Evolutionary conservation across 2,888 invertebrate species (phyloP).

Genomic region (Arge pagana): DNA sequence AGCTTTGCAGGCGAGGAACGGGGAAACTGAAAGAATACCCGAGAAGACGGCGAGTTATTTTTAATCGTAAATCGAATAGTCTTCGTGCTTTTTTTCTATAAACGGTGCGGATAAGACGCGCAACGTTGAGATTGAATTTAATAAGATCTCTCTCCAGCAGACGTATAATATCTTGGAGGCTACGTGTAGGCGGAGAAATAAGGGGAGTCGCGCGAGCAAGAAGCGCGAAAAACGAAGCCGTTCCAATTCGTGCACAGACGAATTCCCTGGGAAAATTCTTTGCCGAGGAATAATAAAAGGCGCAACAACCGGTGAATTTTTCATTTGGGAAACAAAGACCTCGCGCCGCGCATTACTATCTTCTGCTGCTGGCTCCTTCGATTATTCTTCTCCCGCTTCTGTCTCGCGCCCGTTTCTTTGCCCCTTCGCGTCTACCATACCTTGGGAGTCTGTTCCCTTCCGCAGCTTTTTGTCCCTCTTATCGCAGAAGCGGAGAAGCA

Average conservation of each 20-base stretch:
- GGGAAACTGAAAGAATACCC: conserved; percentile 23
- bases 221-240: conserved; percentile 13
- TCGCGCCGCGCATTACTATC: conserved; percentile 5
- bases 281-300: conserved; percentile 16
- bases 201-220: conserved; percentile 23
- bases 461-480: not conserved
- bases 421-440: not conserved
- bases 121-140: not conserved
- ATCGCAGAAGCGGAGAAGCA: conserved; percentile 17
- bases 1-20: conserved; percentile 16
- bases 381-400: conserved; percentile 9
- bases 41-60: too few relatives aligned
- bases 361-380: conserved; percentile 1
- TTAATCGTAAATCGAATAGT: too few relatives aligned
- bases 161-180: not conserved
- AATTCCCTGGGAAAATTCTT: conserved; percentile 8
- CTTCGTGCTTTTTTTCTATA: too few relatives aligned
- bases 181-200: not conserved
- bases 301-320: conserved; percentile 24
- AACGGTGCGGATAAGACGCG: not conserved
- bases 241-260: conserved; percentile 13
- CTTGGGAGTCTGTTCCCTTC: too few relatives aligned
- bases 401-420: conserved; percentile 11
- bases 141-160: not conserved
- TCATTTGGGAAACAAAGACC: conserved; percentile 18